phyloP scores from a whole-genome alignment of 2,888 invertebrate species.

The Drosophila recens region DNA sequence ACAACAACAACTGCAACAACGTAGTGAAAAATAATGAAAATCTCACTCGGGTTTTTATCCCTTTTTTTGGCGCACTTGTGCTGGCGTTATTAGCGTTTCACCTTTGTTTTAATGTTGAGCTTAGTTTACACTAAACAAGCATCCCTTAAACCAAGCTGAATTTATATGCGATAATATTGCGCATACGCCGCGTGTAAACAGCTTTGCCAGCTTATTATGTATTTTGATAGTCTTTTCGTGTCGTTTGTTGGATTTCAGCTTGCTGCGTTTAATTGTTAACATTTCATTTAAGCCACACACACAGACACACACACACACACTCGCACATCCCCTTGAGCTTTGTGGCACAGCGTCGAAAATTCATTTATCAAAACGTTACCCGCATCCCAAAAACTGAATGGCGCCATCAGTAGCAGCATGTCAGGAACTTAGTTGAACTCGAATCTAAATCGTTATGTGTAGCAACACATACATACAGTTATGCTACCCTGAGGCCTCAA shows the following conservation, averaged over 20 bases:
- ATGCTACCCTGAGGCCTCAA: constrained; percentile 30
- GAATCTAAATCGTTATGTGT: constrained; percentile 75
- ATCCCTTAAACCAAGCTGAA: constrained; percentile 52
- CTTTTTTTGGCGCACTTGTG: constrained; percentile 59
- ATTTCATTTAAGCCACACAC: constrained; percentile 73
- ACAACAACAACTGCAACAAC: constrained; percentile 12
- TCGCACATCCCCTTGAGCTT: constrained; percentile 30
- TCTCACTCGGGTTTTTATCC: constrained; percentile 43
- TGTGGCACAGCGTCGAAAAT: constrained; percentile 58
- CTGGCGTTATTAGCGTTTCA: constrained; percentile 35
- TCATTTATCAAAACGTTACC: constrained; percentile 78
- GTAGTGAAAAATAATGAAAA: constrained; percentile 65
- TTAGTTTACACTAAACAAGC: constrained; percentile 67
- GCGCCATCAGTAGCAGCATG: constrained; percentile 73
- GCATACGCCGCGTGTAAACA: constrained; percentile 67
- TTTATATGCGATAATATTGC: constrained; percentile 64
- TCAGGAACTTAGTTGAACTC: constrained; percentile 71
- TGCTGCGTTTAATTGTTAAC: constrained; percentile 77
- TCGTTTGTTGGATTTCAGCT: constrained; percentile 64
- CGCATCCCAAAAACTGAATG: constrained; percentile 68
- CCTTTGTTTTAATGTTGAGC: constrained; percentile 57
- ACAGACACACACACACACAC: constrained; percentile 11
- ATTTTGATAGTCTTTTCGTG: constrained; percentile 76
- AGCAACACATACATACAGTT: constrained; percentile 28
- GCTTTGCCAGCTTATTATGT: constrained; percentile 48